Percentiles rank a stretch among this genome's conserved stretches.
Conservation (phyloP, 2,797 vertebrate genomes). For the Siniperca obscura region DNA sequence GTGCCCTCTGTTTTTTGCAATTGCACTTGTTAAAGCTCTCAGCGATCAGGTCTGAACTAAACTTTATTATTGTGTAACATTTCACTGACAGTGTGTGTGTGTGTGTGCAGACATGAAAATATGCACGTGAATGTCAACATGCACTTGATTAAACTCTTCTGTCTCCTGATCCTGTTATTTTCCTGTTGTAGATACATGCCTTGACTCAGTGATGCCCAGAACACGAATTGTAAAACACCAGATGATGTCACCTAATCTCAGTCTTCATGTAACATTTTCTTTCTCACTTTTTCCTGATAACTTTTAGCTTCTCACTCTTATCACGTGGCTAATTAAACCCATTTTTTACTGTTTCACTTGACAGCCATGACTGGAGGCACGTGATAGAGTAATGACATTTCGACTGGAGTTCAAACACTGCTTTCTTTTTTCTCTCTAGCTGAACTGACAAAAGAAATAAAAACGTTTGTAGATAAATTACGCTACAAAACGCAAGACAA, state of each 20-base stretch:
- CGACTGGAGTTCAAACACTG: slow-evolving; percentile 42
- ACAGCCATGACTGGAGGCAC: slow-evolving; percentile 23
- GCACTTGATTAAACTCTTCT: background rate
- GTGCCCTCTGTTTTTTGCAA: slow-evolving; percentile 63
- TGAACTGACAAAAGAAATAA: slow-evolving; percentile 30
- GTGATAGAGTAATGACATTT: slow-evolving; percentile 32
- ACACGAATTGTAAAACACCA: slow-evolving; percentile 20
- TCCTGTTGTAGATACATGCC: background rate
- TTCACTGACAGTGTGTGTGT: slow-evolving; percentile 27
- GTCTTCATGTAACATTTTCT: slow-evolving; percentile 17
- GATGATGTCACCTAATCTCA: slow-evolving; percentile 15
- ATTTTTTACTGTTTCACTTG: slow-evolving; percentile 6
- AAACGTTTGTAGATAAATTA: slow-evolving; percentile 15
- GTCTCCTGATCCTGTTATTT: background rate
- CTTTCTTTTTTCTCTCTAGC: slow-evolving; percentile 35
- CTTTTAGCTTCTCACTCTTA: background rate
- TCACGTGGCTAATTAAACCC: slow-evolving; percentile 18
- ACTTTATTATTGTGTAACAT: slow-evolving; percentile 24
- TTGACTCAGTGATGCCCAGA: background rate
- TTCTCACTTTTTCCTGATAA: slow-evolving; percentile 3
- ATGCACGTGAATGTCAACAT: slow-evolving; percentile 31
- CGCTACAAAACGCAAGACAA: slow-evolving; percentile 33
- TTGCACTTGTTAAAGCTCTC: slow-evolving; percentile 72
- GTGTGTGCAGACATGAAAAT: slow-evolving; percentile 17
- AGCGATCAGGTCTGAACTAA: slow-evolving; percentile 31